Base-by-base conservation (phyloP, 2,797 vertebrate genomes). In the Schizothorax lantsangensis region DNA sequence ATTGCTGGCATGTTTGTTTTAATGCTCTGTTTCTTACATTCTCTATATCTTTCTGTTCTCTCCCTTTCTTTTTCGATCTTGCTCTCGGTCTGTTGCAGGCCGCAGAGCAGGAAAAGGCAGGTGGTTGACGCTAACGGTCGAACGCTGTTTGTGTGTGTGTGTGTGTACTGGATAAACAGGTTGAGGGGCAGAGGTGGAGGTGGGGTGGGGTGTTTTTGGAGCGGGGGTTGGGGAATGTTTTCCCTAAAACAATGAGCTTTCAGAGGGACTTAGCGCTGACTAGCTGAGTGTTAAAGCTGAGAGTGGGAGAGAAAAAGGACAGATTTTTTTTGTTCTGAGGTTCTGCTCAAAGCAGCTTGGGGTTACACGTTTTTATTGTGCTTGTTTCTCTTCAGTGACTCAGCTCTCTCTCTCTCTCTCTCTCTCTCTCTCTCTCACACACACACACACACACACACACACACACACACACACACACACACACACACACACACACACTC, bases 161-260 rank as follows among this genome's bases (percentile, higher is more conserved):
- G 90, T 93, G 91, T 93, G 93, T 93, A 93, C 93, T 95, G 95
- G 95, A 95, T 94, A 94, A 95, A 96, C 95, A 93, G 95, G 95
- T 95, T 94, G 91, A 91, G 93, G 47, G 78, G 43, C 43, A 49
- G 79, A 81, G 78, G 78, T 86, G 78, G 84, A 81, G 84, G 84
- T 84, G 82, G 89, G 87, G 88, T 89, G 90, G 89, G 87, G 88
- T 90, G 89, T 90, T 88, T 86, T 87, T 89, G 91, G 86, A 86
- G 86, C 84, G 83, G 87, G 88, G 81, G 87, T 84, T 89, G 89
- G 90, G 91, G 86, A 87, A 89, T 90, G 89, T 93, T 92, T 94
- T 90, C 86, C 91, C 91, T 90, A 90, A 92, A 94, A 94, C 91
- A 93, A 82, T 90, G 52, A 83, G 85, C 77, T 86, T 80, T 90